Evolutionary conservation across 1,140 invertebrate species (phyloP).

Genomic region (Tetragnatha versicolor): DNA sequence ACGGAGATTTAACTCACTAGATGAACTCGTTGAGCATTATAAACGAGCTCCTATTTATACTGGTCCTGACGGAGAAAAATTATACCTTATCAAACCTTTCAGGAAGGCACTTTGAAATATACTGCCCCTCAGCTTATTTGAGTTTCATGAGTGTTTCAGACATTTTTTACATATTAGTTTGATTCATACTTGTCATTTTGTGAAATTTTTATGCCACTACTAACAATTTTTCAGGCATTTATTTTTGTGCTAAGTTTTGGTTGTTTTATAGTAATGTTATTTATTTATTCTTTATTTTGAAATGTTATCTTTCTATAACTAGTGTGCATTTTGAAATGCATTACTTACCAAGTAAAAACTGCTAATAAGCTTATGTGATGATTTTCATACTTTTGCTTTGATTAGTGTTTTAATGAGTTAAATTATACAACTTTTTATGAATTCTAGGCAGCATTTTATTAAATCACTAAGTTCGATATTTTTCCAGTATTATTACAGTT

Average conservation of each 20-base stretch:
- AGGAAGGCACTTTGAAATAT: conserved; percentile 62
- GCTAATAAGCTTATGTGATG: too few relatives aligned
- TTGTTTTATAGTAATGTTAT: conserved; percentile 16
- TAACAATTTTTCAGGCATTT: not conserved
- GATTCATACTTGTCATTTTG: conserved; percentile 3
- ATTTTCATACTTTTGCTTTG: too few relatives aligned
- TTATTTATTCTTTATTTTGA: conserved; percentile 23
- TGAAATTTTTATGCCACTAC: conserved; percentile 1
- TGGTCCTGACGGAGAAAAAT: conserved; percentile 91
- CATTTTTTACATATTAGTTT: conserved; percentile 8
- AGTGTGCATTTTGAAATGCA: too few relatives aligned
- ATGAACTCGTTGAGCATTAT: conserved; percentile 98
- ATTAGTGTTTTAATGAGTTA: too few relatives aligned
- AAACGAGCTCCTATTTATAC: conserved; percentile 98
- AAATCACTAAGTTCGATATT: too few relatives aligned
- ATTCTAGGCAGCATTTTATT: too few relatives aligned
- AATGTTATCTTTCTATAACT: too few relatives aligned
- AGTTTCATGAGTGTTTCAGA: not conserved
- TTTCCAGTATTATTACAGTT: not conserved
- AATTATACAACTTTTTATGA: too few relatives aligned
- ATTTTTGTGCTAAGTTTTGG: not conserved
- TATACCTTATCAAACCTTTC: conserved; percentile 87
- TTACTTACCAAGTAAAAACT: too few relatives aligned
- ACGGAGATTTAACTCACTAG: conserved; percentile 93
- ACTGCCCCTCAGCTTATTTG: not conserved